These are phyloP conservation scores for Limonius californicus DNA, from an alignment of 1,140 invertebrate genomes.

Conservation along the genomic window DNA sequence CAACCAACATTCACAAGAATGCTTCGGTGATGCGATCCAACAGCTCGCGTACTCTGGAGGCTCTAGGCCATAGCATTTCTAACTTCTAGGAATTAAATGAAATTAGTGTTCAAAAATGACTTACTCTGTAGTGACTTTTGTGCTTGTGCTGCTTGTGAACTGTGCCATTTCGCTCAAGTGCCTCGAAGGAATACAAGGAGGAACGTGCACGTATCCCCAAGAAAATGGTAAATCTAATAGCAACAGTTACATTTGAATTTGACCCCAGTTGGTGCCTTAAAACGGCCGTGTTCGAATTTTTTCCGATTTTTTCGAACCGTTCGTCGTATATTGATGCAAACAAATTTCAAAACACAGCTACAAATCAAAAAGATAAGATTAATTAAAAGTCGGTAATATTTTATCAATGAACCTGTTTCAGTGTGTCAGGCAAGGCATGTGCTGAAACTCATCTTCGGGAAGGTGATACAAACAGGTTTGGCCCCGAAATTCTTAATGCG, in stretches of 20 bases:
- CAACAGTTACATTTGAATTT: no score
- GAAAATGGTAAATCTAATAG: background rate
- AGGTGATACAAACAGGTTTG: conserved; percentile 1
- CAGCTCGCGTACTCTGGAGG: background rate
- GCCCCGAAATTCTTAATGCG: no score
- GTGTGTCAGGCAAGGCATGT: background rate
- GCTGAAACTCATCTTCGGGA: background rate
- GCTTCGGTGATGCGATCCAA: background rate
- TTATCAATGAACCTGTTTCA: conserved; percentile 3
- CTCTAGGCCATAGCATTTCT: background rate
- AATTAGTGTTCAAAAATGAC: conserved; percentile 3
- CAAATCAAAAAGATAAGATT: no score
- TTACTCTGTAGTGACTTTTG: background rate
- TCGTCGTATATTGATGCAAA: no score
- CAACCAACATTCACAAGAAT: background rate
- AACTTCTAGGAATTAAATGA: background rate
- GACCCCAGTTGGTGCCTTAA: no score
- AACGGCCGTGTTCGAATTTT: no score
- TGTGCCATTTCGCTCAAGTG: background rate
- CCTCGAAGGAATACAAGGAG: background rate
- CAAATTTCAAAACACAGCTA: no score
- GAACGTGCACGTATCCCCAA: background rate
- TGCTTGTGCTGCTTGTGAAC: conserved; percentile 1
- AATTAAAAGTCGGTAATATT: conserved; percentile 1
- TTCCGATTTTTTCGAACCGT: no score